Evolutionary conservation across 2,888 invertebrate genomes (phyloP), one percentile per base, ranked within the genome.

Genomic region (Malthinus flaveolus): DNA sequence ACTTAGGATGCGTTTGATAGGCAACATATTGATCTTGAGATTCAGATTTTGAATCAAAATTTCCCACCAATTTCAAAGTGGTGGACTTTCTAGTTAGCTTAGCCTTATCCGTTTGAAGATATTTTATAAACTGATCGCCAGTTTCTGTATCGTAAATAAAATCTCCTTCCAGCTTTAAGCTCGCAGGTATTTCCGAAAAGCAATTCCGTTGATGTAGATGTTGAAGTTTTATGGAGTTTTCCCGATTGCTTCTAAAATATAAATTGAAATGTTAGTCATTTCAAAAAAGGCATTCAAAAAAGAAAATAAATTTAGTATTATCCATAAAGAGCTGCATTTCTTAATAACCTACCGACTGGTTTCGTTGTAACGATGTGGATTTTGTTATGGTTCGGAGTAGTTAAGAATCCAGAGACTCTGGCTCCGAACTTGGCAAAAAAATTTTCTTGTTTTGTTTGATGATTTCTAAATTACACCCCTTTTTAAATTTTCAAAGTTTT

Each of bases 131-230:
- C 47, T 78, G 71, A 37, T 82, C 81, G 51, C 76, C 78, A 48
- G 79, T 75, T 70, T 83, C 83, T n/a, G 82, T 78, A 39, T 71
- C 64, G 8, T 76, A 74, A 10, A 74, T 74, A 62, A 81, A 76
- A 36, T 82, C 78, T n/a, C 83, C 84, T 66, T 82, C 82, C 66
- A 82, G 73, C 64, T 77, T 79, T 50, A 84, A 67, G 33, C 79
- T 80, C 6, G 81, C 81, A 3, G 77, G 73, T 3, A 23, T 23
- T 23, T 23, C 23, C 23, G 23, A 23, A 23, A 23, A 23, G 23
- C 23, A 23, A 23, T 23, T 23, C 39, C 79, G 72, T 45, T 79
- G 73, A 3, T 74, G 72, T 13, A 79, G 68, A 34, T 78, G 74
- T 9, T 78, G 68, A 7, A 74, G 71, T 45, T 75, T 75, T 23